A percentile compares a stretch with the other conserved stretches of the same genome.
These are phyloP conservation scores for Watsonalla binaria DNA, from an alignment of 2,888 invertebrate genomes.

Conservation along the genomic window DNA sequence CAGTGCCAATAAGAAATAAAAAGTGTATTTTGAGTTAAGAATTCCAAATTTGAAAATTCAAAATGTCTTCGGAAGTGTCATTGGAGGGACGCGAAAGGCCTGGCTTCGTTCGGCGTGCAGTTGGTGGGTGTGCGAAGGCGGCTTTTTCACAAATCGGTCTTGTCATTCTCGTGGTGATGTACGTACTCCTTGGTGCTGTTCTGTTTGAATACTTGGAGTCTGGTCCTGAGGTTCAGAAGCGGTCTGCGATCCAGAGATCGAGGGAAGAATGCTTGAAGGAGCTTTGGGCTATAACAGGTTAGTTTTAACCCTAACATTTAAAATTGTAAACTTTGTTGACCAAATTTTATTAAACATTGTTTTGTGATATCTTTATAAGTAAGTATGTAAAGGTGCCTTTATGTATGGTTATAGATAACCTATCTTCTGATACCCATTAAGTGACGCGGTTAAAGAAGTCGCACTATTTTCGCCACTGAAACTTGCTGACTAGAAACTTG, in stretches of 20 bases:
- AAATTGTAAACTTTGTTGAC: not conserved
- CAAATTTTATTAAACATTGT: not conserved
- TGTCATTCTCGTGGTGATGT: conserved; percentile 84
- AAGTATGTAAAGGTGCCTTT: too few relatives aligned
- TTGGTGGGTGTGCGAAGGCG: conserved; percentile 69
- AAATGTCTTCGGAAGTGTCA: conserved; percentile 72
- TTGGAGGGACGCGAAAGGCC: conserved; percentile 62
- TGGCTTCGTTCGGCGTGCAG: conserved; percentile 47
- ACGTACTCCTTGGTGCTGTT: conserved; percentile 86
- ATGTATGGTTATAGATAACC: too few relatives aligned
- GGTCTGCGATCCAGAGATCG: conserved; percentile 80
- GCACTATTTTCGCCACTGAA: too few relatives aligned
- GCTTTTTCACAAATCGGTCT: conserved; percentile 84
- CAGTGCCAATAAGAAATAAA: conserved; percentile 22
- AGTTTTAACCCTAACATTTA: conserved; percentile 26
- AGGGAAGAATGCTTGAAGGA: conserved; percentile 84
- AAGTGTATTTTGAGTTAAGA: conserved; percentile 15
- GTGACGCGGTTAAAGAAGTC: too few relatives aligned
- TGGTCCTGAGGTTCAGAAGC: conserved; percentile 81
- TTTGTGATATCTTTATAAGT: not conserved
- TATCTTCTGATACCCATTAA: too few relatives aligned
- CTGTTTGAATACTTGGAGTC: conserved; percentile 87
- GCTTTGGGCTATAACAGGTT: conserved; percentile 89
- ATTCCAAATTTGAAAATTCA: conserved; percentile 15
- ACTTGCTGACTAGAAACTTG: too few relatives aligned